phyloP scores from a whole-genome alignment of 2,888 invertebrate species.

The Brachynemurus nebulosus region DNA sequence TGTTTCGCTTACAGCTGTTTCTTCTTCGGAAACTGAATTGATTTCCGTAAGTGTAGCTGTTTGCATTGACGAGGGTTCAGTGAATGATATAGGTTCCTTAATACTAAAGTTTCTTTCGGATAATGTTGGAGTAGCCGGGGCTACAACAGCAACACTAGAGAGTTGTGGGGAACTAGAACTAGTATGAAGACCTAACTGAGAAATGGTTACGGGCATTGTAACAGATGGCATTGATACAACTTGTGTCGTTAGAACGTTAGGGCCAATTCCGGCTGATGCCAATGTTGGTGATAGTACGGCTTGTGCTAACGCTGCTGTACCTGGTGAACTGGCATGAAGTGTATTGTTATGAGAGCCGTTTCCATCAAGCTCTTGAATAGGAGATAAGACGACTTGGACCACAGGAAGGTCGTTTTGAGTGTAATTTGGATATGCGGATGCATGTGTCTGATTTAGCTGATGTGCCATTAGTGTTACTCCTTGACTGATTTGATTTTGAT shows the following conservation, averaged over 20 bases:
- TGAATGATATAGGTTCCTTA: conserved; percentile 23
- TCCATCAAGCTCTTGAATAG: conserved; percentile 73
- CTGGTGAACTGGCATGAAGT: conserved; percentile 54
- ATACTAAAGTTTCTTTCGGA: conserved; percentile 24
- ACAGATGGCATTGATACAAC: conserved; percentile 29
- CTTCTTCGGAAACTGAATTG: conserved; percentile 16
- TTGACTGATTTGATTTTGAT: conserved; percentile 27
- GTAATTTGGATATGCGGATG: conserved; percentile 29
- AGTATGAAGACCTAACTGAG: conserved; percentile 16
- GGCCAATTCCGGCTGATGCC: conserved; percentile 33
- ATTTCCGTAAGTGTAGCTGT: conserved; percentile 22
- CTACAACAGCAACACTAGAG: conserved; percentile 23
- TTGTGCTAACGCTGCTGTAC: conserved; percentile 65
- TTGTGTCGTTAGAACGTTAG: conserved; percentile 28
- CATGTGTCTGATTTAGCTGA: conserved; percentile 31
- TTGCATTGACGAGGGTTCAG: conserved; percentile 14
- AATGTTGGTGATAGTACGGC: conserved; percentile 55
- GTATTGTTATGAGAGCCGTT: conserved; percentile 50
- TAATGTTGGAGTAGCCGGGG: conserved; percentile 27
- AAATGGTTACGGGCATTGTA: conserved; percentile 43
- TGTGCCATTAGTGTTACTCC: conserved; percentile 59
- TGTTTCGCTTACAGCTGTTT: conserved; percentile 14
- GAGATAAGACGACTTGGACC: conserved; percentile 64
- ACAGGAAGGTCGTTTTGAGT: conserved; percentile 50
- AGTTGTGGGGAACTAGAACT: conserved; percentile 23